Base-by-base conservation (phyloP, 2,888 invertebrate species). In the Pyrrhia umbra region DNA sequence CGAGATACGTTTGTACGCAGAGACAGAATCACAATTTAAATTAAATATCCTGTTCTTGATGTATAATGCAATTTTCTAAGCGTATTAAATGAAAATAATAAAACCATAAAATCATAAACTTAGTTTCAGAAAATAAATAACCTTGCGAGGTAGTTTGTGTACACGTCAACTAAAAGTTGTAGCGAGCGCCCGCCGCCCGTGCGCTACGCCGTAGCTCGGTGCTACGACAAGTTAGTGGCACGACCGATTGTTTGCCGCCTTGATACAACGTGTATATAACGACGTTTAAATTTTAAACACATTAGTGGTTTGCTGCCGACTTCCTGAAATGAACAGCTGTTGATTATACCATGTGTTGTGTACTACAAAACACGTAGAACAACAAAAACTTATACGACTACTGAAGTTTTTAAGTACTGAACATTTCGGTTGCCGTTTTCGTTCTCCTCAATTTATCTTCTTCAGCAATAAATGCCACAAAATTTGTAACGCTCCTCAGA, bases 391-490 rank as follows among this genome's bases (percentile, higher is more conserved):
- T 55, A 42, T 42, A 39, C 50, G 62, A 60, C 50, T 51, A 60
- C 47, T 42, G n/a, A 55, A 58, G 34, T 51, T 61, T 65, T 62
- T 61, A 62, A 42, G 62, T 63, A 63, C 74, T 75, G 45, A 68
- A 77, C 67, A 79, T 84, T 81, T 75, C 64, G 56, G 73, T 70
- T 62, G 20, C 42, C 52, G 54, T 47, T 51, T 73, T 60, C 49
- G 16, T 23, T 54, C 34, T 68, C 75, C 75, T 78, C 81, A 80
- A 87, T 87, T 85, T 82, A 85, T 84, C 85, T 85, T 84, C 80
- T 75, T 82, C 80, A 80, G 79, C 81, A 79, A 84, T 83, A 80
- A 86, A 84, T 77, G 82, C 79, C 81, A 71, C 73, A 71, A 67
- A 83, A 85, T 84, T 85, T 81, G 79, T 82, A 75, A 82, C 72